These are phyloP conservation scores for Pseudochirops corinnae DNA, from an alignment of 2,797 vertebrate genomes.

Conservation along the genomic window DNA sequence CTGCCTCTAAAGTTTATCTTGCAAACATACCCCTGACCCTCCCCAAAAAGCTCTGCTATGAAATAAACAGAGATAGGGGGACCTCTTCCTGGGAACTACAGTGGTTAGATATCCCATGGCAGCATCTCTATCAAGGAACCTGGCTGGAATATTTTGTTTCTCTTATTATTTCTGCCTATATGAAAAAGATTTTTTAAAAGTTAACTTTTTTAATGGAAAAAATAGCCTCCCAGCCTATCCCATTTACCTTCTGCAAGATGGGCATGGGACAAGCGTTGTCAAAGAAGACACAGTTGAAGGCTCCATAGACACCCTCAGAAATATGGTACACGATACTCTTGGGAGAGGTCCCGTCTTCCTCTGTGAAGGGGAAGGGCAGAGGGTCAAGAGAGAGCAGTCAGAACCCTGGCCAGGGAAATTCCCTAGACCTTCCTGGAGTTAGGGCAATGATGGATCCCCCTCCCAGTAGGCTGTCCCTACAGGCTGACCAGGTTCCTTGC, in stretches of 20 bases:
- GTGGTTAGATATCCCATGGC: background rate
- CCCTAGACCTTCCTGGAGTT: background rate
- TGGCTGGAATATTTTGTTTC: background rate
- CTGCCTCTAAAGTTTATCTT: background rate
- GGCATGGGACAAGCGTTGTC: conserved; percentile 82
- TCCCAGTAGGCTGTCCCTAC: background rate
- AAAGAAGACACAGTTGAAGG: conserved; percentile 85
- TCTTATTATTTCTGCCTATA: background rate
- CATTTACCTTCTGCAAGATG: conserved; percentile 85
- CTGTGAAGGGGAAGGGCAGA: conserved; percentile 72
- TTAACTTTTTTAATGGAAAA: background rate
- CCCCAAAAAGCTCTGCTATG: background rate
- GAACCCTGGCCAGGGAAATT: background rate
- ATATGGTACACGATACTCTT: conserved; percentile 87
- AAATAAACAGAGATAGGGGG: background rate
- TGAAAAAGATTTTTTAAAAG: background rate
- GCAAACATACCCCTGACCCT: background rate
- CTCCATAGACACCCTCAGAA: conserved; percentile 85
- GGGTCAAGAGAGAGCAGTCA: conserved; percentile 7
- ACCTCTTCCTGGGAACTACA: background rate
- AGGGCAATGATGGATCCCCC: background rate
- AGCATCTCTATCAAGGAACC: background rate
- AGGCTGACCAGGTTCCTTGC: background rate
- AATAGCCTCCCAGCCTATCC: background rate
- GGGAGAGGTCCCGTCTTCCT: conserved; percentile 74